These are phyloP conservation scores for Neuroterus valhalla DNA, from an alignment of 1,140 invertebrate species.

Conservation along the genomic window DNA sequence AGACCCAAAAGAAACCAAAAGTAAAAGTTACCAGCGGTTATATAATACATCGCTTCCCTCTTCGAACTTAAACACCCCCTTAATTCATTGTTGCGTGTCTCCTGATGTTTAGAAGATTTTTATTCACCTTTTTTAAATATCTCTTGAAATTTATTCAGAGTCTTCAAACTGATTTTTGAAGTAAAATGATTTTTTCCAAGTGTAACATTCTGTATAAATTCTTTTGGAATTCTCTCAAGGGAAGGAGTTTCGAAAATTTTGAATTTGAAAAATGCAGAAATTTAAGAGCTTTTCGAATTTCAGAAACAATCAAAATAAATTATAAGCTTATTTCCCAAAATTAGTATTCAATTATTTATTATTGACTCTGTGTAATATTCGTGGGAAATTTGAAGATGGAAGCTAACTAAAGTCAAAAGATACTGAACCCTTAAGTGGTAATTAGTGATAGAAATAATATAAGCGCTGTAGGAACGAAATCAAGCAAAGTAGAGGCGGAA, in stretches of 20 bases:
- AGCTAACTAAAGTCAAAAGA: slow-evolving; percentile 15
- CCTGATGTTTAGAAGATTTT: slow-evolving; percentile 41
- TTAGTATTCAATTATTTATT: too few relatives aligned
- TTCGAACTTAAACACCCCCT: slow-evolving; percentile 31
- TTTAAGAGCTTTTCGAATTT: too few relatives aligned
- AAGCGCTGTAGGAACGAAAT: neutral
- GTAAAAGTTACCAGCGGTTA: slow-evolving; percentile 40
- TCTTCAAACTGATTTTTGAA: neutral
- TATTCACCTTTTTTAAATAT: slow-evolving; percentile 30
- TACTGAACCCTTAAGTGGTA: slow-evolving; percentile 24
- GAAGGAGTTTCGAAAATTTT: too few relatives aligned
- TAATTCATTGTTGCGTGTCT: slow-evolving; percentile 61
- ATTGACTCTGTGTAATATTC: neutral
- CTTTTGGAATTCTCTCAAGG: neutral
- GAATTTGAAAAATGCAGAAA: too few relatives aligned
- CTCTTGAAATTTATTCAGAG: slow-evolving; percentile 2
- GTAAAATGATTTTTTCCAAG: too few relatives aligned
- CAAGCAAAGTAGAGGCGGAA: slow-evolving; percentile 34
- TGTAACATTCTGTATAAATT: neutral
- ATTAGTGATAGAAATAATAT: neutral
- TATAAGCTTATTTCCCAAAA: too few relatives aligned
- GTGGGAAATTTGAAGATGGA: slow-evolving; percentile 11
- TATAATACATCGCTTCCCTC: slow-evolving; percentile 42
- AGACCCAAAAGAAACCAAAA: slow-evolving; percentile 38
- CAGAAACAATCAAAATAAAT: too few relatives aligned